phyloP scores from a whole-genome alignment of 2,888 invertebrate genomes.

The Drosophila lacicola region DNA sequence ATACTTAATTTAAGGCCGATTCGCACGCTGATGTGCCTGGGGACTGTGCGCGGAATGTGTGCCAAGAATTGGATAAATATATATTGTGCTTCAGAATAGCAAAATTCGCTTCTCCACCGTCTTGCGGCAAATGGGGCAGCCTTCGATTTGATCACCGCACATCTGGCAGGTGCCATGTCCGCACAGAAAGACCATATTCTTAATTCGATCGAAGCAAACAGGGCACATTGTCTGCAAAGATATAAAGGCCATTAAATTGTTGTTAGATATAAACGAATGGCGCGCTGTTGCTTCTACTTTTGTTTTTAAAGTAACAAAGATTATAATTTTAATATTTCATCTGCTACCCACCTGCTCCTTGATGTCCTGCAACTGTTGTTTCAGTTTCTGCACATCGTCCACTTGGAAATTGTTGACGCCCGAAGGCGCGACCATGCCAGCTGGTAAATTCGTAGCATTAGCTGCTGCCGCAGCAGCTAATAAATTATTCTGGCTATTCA shows the following conservation, averaged over 20 bases:
- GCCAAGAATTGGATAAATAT: conserved; percentile 26
- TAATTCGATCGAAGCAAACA: conserved; percentile 97
- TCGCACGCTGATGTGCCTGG: conserved; percentile 46
- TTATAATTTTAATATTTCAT: no score
- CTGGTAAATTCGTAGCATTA: conserved; percentile 55
- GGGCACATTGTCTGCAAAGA: conserved; percentile 97
- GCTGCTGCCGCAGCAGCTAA: conserved; percentile 60
- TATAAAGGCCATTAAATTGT: neutral
- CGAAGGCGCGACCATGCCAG: conserved; percentile 82
- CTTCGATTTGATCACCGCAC: conserved; percentile 99
- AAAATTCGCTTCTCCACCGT: conserved; percentile 97
- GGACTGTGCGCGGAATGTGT: conserved; percentile 70
- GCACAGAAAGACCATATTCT: conserved; percentile 99
- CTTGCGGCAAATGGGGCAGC: conserved; percentile 99
- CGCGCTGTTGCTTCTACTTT: no score
- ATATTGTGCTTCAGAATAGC: conserved; percentile 88
- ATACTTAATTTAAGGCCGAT: conserved; percentile 65
- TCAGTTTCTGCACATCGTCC: conserved; percentile 94
- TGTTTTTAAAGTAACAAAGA: no score
- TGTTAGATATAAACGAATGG: neutral
- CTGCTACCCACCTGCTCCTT: conserved; percentile 93
- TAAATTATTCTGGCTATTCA: conserved; percentile 82
- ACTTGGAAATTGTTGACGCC: conserved; percentile 89
- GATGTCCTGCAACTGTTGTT: conserved; percentile 98
- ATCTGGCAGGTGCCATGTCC: conserved; percentile 99